Base-by-base conservation (phyloP, 2,113 vertebrate genomes). In the Phylloscopus trochilus region DNA sequence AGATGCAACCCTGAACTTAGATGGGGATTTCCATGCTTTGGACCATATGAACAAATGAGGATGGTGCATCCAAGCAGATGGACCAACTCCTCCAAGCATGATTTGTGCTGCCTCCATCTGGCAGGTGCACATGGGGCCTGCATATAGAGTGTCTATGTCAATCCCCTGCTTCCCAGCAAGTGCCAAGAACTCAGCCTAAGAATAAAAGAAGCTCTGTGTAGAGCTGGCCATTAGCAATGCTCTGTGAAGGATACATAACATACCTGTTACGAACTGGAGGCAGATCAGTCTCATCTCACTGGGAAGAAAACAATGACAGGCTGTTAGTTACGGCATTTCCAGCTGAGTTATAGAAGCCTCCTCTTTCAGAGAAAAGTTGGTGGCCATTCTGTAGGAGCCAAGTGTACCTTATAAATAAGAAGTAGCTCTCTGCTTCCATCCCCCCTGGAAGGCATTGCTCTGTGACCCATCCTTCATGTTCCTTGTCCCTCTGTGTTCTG, bases 321-420 rank as follows among this genome's bases (percentile, higher is more conserved):
- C 31, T 77, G 14, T 58, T 66, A 59, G 12, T 37, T 28, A 37
- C 0, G 1, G 17, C 37, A 56, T 78, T 91, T 94, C 44, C 24
- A 60, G 35, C 9, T 81, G 58, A 55, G 59, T 63, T 75, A 22
- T n/a, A 43, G 60, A 78, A 43, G 24, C 35, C 70, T 82, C 5
- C 30, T 78, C 0, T 0, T 75, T 68, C 0, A 0, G 11, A 35
- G 58, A 33, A 72, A 78, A 17, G 20, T 47, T 75, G 60, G 39
- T 84, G 69, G 39, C 43, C 23, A 5, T 70, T 66, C 43, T 63
- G 11, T 76, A 39, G 37, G n/a, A 86, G 33, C 30, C 43, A 17
- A 62, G 33, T 9, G 3, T 30, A 24, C 19, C 28, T 33, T 19
- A 5, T 70, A 64, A 81, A 78, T 49, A 52, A 26, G 27, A 90